Base-by-base conservation (phyloP, 2,113 vertebrate genomes). In the Raja brachyura region DNA sequence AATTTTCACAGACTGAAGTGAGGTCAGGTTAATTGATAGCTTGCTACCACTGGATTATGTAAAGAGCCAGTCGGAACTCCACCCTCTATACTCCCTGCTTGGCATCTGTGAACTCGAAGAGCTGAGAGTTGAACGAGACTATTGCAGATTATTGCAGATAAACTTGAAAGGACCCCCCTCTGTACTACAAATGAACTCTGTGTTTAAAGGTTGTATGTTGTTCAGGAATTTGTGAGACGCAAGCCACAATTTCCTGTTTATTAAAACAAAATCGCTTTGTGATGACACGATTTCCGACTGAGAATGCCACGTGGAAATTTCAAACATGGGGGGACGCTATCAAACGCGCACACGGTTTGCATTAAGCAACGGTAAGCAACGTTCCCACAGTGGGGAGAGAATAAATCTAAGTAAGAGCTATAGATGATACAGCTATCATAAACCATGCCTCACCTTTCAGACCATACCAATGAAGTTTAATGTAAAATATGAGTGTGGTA, bases 171-270 rank as follows among this genome's bases (percentile, higher is more conserved):
- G 86, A 68, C 59, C 61, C 20, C 20, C 86, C 2, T n/a, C 31
- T 92, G 63, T 92, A 73, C 88, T 92, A 13, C 16, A 92, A 92
- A 48, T 33, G 66, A 68, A 92, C 88, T 48, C 88, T 48, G 16
- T 25, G 88, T 48, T 78, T 70, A 33, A 92, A 92, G 88, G 3
- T 8, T 73, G 9, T 11, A 48, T 70, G 88, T 92, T 92, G 66
- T 92, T 88, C 31, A 92, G 88, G 88, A 92, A 92, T 92, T 68
- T 92, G 66, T 92, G 39, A 92, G 63, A 25, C 25, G 88, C 33
- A 92, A 73, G 88, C 88, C 88, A 92, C 88, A 92, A 48, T 70
- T 92, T 92, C 88, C 88, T 92, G 88, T 92, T 92, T 68, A 92
- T 22, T 73, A 73, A 92, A 92, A 92, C 18, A 48, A 92, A 92